Conservation (phyloP, 2,797 vertebrate species). For the Stomatorhinus walkeri region DNA sequence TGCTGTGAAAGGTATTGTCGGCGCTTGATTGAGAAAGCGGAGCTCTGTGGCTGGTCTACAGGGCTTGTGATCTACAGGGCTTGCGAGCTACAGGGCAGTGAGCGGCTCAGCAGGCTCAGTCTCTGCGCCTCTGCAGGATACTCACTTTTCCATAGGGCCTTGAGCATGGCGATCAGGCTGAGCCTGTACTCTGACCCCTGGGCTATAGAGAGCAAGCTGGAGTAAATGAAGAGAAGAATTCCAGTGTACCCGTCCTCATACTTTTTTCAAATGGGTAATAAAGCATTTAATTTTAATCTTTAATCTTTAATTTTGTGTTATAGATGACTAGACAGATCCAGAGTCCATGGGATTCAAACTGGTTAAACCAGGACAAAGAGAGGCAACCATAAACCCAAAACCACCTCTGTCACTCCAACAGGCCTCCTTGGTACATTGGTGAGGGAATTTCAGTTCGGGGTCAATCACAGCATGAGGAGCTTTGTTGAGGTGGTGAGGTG, state of each 20-base stretch:
- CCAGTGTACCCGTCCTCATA: not conserved
- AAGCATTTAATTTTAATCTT: not conserved
- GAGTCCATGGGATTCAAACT: not conserved
- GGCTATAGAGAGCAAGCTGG: not conserved
- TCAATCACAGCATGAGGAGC: constrained; percentile 63
- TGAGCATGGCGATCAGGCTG: not conserved
- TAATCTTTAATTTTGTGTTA: not conserved
- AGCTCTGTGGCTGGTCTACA: not conserved
- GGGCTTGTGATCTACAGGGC: not conserved
- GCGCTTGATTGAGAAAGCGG: not conserved
- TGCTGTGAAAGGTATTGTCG: not conserved
- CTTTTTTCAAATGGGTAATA: not conserved
- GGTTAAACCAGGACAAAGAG: not conserved
- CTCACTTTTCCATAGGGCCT: not conserved
- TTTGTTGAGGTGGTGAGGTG: constrained; percentile 60
- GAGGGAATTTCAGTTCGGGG: constrained; percentile 59
- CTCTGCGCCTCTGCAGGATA: not conserved
- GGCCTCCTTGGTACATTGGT: constrained; percentile 33
- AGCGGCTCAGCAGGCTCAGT: not conserved
- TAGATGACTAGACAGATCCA: not conserved
- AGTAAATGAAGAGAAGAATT: not conserved
- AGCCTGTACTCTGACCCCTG: not conserved
- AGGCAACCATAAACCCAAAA: not conserved
- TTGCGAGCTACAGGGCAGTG: not conserved
- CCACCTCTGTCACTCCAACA: not conserved